Percentiles rank a stretch among this genome's conserved stretches.
Conservation (phyloP, 2,888 invertebrate genomes). For the Lottia scabra region DNA sequence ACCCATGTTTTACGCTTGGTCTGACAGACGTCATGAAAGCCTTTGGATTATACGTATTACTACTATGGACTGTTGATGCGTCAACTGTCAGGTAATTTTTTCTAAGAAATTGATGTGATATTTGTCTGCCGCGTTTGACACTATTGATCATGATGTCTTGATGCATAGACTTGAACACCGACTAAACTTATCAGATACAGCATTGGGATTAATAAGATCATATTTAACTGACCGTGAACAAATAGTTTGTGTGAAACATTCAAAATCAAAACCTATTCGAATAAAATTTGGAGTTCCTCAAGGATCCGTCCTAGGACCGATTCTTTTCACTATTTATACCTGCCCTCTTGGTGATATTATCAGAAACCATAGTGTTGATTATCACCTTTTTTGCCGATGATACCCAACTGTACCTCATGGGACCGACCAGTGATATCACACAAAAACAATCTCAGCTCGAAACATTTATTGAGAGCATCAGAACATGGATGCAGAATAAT, state of each 20-base stretch:
- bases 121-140: not conserved
- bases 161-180: not conserved
- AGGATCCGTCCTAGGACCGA: not conserved
- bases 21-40: no score
- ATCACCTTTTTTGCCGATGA: not conserved
- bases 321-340: not conserved
- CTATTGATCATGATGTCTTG: not conserved
- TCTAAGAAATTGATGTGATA: no score
- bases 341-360: not conserved
- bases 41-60: no score
- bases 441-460: constrained; percentile 6
- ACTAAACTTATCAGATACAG: not conserved
- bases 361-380: not conserved
- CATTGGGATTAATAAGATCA: not conserved
- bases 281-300: not conserved
- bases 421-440: not conserved
- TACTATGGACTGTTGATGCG: no score
- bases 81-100: no score
- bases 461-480: not conserved
- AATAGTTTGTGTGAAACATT: not conserved
- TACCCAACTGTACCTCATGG: not conserved
- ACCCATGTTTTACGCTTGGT: no score
- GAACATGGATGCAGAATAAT: not conserved
- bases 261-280: not conserved
- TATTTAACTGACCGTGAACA: not conserved